Conservation (phyloP, 2,888 invertebrate species). For the Platynereis dumerilii region DNA sequence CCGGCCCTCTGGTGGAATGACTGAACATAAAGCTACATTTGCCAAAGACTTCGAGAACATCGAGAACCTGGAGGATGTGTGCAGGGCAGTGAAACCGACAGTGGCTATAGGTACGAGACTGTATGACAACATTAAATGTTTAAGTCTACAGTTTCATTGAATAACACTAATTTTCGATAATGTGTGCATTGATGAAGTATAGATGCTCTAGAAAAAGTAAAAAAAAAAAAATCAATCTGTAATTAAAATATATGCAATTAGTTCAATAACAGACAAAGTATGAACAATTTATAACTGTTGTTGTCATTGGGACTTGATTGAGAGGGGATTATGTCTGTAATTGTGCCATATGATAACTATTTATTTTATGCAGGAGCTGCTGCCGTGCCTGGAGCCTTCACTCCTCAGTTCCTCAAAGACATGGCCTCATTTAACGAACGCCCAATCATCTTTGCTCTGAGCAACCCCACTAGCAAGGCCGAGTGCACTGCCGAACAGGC, state of each 20-base stretch:
- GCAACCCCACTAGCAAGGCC: slow-evolving; percentile 97
- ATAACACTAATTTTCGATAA: too few relatives aligned
- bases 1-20: slow-evolving; percentile 75
- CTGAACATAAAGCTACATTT: slow-evolving; percentile 75
- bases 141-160: too few relatives aligned
- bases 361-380: slow-evolving; percentile 78
- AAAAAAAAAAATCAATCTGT: too few relatives aligned
- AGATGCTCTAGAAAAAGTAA: too few relatives aligned
- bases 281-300: neutral
- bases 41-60: slow-evolving; percentile 75
- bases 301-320: neutral
- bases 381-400: slow-evolving; percentile 93
- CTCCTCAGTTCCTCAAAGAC: slow-evolving; percentile 79
- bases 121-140: too few relatives aligned
- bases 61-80: slow-evolving; percentile 80
- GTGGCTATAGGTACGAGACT: slow-evolving; percentile 85
- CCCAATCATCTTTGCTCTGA: slow-evolving; percentile 96
- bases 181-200: too few relatives aligned
- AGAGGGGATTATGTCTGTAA: too few relatives aligned
- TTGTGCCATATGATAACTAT: too few relatives aligned
- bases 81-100: slow-evolving; percentile 81
- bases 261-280: too few relatives aligned
- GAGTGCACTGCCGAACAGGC: slow-evolving; percentile 99
- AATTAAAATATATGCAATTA: too few relatives aligned
- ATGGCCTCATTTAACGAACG: slow-evolving; percentile 85